Percentiles rank a stretch among this genome's conserved stretches.
Evolutionary conservation across 2,113 vertebrate genomes (phyloP).

Genomic region (Macroglossus sobrinus): DNA sequence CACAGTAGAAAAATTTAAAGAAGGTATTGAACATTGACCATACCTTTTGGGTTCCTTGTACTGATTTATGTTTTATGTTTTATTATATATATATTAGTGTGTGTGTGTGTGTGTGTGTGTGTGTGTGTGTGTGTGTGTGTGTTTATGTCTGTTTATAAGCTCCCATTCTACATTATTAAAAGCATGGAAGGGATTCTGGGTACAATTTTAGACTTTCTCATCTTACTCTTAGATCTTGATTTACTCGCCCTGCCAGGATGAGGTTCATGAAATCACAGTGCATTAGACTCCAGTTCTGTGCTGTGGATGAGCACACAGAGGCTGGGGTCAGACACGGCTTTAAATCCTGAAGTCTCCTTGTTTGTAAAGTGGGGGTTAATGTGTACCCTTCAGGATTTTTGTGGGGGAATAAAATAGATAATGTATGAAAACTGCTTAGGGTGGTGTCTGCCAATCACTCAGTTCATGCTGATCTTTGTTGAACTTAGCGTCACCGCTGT

Average conservation of each 20-base stretch:
- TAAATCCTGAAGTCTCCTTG: background rate
- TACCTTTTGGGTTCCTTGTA: background rate
- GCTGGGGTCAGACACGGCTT: background rate
- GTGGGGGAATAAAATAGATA: background rate
- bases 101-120: too few species aligned
- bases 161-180: background rate
- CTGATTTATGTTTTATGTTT: background rate
- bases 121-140: too few species aligned
- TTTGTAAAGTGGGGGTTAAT: background rate
- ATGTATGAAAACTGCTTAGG: background rate
- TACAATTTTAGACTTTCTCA: background rate
- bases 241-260: background rate
- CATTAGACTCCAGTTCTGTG: background rate
- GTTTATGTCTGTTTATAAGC: background rate
- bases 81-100: background rate
- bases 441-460: background rate
- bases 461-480: background rate
- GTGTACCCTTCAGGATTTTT: background rate
- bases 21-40: background rate
- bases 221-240: background rate
- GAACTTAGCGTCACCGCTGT: background rate
- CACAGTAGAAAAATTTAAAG: background rate
- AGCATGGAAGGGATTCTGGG: background rate
- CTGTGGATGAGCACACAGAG: accelerated
- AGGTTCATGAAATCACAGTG: background rate